A percentile compares a stretch with the other conserved stretches of the same genome.
These are phyloP conservation scores for Melanchra persicariae DNA, from an alignment of 2,888 invertebrate species.

Conservation along the genomic window DNA sequence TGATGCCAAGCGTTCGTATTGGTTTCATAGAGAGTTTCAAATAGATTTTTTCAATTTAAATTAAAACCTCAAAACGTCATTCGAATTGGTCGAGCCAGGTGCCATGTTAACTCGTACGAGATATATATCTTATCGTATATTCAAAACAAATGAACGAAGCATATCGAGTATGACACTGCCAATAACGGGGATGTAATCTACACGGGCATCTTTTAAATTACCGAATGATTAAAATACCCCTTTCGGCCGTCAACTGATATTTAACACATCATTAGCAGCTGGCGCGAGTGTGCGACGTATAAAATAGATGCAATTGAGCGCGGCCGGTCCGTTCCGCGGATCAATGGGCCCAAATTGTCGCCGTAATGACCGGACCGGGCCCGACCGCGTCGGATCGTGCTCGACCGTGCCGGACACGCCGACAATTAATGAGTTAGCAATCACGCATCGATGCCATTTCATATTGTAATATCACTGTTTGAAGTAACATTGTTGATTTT, in stretches of 20 bases:
- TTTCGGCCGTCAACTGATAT: constrained; percentile 7
- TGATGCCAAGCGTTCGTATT: too few species aligned
- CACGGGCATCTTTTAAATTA: background rate
- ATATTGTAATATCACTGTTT: constrained; percentile 22
- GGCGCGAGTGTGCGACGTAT: constrained; percentile 20
- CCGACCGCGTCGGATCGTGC: constrained; percentile 21
- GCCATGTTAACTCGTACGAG: too few species aligned
- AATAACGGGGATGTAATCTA: background rate
- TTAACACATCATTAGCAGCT: constrained; percentile 45
- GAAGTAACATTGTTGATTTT: too few species aligned
- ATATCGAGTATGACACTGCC: background rate
- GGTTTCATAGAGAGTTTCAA: too few species aligned
- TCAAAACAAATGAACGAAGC: background rate
- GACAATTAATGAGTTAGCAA: constrained; percentile 46
- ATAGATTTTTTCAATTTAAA: too few species aligned
- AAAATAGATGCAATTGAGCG: constrained; percentile 51
- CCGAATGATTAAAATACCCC: background rate
- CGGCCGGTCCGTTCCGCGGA: constrained; percentile 14
- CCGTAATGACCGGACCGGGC: constrained; percentile 57
- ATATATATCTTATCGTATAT: background rate
- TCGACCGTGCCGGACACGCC: constrained; percentile 9
- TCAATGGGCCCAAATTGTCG: constrained; percentile 65
- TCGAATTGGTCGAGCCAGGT: too few species aligned
- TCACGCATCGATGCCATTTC: constrained; percentile 41
- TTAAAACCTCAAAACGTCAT: too few species aligned